phyloP scores from a whole-genome alignment of 2,113 vertebrate species.

The Cynopterus brachyotis region DNA sequence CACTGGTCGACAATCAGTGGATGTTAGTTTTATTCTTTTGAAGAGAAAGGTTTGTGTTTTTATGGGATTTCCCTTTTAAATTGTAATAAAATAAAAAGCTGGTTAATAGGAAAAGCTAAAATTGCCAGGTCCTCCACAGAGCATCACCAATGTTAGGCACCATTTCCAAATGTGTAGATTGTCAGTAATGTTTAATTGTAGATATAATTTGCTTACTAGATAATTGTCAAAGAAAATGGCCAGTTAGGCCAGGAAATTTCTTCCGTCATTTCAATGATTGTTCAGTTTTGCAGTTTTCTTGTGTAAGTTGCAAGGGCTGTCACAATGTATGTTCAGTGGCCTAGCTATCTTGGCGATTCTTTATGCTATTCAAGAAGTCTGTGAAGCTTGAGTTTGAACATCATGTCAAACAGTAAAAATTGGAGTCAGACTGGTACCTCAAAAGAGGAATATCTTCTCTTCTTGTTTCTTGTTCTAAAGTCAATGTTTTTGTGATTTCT shows the following conservation, averaged over 20 bases:
- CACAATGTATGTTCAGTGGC: background rate
- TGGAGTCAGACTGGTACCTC: background rate
- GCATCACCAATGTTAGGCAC: background rate
- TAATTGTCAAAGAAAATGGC: background rate
- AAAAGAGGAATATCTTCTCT: background rate
- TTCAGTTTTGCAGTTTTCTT: background rate
- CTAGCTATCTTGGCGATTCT: background rate
- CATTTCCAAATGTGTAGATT: background rate
- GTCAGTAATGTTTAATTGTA: background rate
- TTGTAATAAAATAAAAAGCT: background rate
- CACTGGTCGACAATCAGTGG: background rate
- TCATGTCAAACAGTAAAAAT: background rate
- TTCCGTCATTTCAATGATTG: background rate
- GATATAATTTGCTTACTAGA: background rate
- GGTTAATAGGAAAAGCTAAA: background rate
- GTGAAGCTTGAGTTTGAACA: background rate
- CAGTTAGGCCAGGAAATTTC: background rate
- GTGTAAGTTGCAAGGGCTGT: background rate
- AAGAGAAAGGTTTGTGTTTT: background rate
- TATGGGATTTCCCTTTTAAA: constrained; percentile 2
- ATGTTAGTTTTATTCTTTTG: constrained; percentile 7
- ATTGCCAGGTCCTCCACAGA: background rate
- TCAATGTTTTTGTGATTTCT: background rate
- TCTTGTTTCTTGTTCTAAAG: background rate
- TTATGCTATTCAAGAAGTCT: background rate